A percentile compares a stretch with the other conserved stretches of the same genome.
These are phyloP conservation scores for Trichoplusia ni DNA, from an alignment of 1,140 invertebrate species.

Conservation along the genomic window DNA sequence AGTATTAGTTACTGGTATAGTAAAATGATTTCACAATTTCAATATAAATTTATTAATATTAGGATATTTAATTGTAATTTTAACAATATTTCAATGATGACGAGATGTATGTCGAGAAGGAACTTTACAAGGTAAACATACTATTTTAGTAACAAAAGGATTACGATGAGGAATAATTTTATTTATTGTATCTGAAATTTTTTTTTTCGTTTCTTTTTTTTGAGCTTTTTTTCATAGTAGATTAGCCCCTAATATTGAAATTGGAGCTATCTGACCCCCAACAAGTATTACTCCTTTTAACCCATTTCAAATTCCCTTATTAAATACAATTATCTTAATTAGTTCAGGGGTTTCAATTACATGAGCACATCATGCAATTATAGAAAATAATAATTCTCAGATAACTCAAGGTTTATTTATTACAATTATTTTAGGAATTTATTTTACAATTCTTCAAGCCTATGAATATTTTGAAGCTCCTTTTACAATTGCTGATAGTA, in stretches of 20 bases:
- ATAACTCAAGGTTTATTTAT: constrained; percentile 15
- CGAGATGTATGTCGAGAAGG: constrained; percentile 6
- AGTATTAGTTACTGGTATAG: constrained; percentile 10
- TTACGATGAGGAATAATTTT: constrained; percentile 19
- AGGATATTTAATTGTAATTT: constrained; percentile 15
- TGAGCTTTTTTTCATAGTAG: constrained; percentile 27
- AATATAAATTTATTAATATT: constrained; percentile 18
- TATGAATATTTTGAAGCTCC: constrained; percentile 46
- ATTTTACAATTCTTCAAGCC: constrained; percentile 23
- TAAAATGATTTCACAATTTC: constrained; percentile 24
- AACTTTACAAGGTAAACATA: not conserved
- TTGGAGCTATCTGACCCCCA: constrained; percentile 2
- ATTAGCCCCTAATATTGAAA: constrained; percentile 25
- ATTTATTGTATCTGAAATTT: constrained; percentile 25
- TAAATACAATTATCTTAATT: constrained; percentile 31
- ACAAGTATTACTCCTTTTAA: constrained; percentile 15
- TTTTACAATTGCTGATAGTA: constrained; percentile 82
- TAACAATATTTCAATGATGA: constrained; percentile 18
- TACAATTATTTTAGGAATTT: constrained; percentile 18
- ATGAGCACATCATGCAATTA: constrained; percentile 21
- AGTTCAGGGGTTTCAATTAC: constrained; percentile 14
- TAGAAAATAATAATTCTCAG: constrained; percentile 16
- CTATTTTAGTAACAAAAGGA: constrained; percentile 11
- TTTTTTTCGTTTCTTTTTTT: constrained; percentile 18
- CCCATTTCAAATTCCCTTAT: constrained; percentile 8